These are phyloP conservation scores for Platorchestia sp. DNA, from an alignment of 1,140 invertebrate species.

Conservation along the genomic window DNA sequence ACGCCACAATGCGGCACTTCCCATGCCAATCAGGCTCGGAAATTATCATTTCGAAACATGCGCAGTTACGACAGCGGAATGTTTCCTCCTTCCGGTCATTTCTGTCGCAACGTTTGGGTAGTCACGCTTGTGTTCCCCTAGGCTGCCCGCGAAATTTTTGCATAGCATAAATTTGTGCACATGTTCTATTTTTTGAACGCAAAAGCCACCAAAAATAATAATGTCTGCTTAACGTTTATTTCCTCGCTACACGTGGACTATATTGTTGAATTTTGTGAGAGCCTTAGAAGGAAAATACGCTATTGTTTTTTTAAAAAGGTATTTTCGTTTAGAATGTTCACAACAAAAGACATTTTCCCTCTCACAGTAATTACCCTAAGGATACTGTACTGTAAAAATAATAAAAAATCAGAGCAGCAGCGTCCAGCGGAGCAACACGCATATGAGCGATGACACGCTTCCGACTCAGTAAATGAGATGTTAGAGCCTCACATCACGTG, in stretches of 20 bases:
- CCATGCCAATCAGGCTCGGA: not conserved
- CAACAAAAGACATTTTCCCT: not conserved
- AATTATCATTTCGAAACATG: not conserved
- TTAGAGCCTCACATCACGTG: constrained; percentile 9
- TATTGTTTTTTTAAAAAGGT: not conserved
- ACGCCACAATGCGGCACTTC: not conserved
- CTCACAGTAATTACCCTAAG: not conserved
- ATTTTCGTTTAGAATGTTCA: not conserved
- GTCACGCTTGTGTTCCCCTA: not conserved
- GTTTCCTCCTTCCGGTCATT: not conserved
- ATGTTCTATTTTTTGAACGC: not conserved
- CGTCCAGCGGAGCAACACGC: not conserved
- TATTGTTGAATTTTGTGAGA: not conserved
- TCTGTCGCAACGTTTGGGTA: not conserved
- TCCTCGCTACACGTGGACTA: no score
- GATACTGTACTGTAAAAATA: not conserved
- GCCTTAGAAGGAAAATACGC: not conserved
- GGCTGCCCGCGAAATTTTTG: not conserved
- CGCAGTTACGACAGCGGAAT: not conserved
- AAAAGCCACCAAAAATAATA: not conserved
- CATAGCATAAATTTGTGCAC: not conserved
- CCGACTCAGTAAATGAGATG: not conserved
- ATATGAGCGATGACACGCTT: not conserved
- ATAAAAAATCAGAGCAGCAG: not conserved
- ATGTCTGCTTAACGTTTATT: not conserved